phyloP scores from a whole-genome alignment of 2,797 vertebrate species.

The Pteronotus mesoamericanus region DNA sequence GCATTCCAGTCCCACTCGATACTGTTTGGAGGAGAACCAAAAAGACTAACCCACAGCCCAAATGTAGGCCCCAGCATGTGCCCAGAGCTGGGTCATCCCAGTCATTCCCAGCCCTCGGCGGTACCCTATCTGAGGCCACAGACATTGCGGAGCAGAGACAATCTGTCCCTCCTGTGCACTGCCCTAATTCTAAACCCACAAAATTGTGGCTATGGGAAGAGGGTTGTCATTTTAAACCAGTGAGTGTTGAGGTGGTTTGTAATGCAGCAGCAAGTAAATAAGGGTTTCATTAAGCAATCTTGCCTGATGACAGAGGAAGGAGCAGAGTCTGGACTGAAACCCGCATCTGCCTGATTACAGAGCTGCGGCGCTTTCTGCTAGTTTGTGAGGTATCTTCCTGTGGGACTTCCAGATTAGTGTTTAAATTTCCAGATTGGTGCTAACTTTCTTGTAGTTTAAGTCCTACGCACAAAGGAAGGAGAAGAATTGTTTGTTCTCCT shows the following conservation, averaged over 20 bases:
- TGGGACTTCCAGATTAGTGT: not conserved
- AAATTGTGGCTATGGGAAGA: conserved; percentile 5
- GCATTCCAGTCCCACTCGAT: not conserved
- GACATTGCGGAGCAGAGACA: not conserved
- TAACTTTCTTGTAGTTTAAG: conserved; percentile 36
- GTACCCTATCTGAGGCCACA: not conserved
- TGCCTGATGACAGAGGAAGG: not conserved
- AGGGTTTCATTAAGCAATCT: conserved; percentile 44
- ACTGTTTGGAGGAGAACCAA: not conserved
- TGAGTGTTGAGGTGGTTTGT: conserved; percentile 49
- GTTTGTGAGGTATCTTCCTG: conserved; percentile 15
- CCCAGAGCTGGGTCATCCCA: not conserved
- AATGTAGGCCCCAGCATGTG: not conserved
- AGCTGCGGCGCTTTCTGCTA: not conserved
- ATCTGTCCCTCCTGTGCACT: not conserved
- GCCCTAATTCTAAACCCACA: conserved; percentile 5
- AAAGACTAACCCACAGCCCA: not conserved
- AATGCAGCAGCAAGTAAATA: conserved; percentile 7
- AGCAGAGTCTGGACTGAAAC: conserved; percentile 2
- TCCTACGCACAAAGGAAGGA: not conserved
- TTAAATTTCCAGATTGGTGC: not conserved
- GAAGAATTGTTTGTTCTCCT: not conserved
- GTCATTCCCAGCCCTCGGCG: not conserved
- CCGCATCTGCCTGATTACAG: conserved; percentile 2
- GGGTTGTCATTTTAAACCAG: conserved; percentile 41